These are phyloP conservation scores for Dynastes grantii DNA, from an alignment of 2,888 invertebrate species.

Conservation along the genomic window DNA sequence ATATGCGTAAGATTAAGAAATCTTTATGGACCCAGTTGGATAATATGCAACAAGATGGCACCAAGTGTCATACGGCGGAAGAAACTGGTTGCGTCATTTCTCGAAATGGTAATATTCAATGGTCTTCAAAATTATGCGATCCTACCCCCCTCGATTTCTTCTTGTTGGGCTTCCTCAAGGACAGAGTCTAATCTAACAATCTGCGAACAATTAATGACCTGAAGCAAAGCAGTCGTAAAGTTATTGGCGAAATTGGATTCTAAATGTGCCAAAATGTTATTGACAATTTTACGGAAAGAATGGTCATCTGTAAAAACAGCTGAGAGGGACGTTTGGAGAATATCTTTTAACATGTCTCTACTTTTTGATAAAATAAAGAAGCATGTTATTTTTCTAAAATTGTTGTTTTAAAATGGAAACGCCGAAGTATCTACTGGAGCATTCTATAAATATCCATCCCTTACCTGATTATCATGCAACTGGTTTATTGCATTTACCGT, in stretches of 20 bases:
- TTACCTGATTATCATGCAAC: no score
- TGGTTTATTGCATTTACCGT: no score
- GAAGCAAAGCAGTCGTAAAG: constrained; percentile 9
- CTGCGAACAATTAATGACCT: neutral
- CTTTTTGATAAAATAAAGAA: no score
- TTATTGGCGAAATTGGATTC: neutral
- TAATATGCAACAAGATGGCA: neutral
- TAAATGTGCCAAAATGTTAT: neutral
- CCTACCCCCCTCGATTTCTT: neutral
- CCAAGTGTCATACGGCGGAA: neutral
- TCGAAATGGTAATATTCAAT: neutral
- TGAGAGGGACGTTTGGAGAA: no score
- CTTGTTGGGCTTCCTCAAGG: neutral
- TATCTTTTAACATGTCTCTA: no score
- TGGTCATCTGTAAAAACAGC: no score
- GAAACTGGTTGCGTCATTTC: neutral
- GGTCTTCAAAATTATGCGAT: neutral
- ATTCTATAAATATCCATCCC: no score
- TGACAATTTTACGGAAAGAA: constrained; percentile 9
- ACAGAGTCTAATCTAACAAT: neutral
- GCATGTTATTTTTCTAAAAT: no score
- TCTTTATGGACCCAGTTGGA: neutral
- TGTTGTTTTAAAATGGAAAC: no score
- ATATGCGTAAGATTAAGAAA: neutral
- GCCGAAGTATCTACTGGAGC: no score